phyloP scores from a whole-genome alignment of 2,113 vertebrate genomes.

The Scopus umbretta region DNA sequence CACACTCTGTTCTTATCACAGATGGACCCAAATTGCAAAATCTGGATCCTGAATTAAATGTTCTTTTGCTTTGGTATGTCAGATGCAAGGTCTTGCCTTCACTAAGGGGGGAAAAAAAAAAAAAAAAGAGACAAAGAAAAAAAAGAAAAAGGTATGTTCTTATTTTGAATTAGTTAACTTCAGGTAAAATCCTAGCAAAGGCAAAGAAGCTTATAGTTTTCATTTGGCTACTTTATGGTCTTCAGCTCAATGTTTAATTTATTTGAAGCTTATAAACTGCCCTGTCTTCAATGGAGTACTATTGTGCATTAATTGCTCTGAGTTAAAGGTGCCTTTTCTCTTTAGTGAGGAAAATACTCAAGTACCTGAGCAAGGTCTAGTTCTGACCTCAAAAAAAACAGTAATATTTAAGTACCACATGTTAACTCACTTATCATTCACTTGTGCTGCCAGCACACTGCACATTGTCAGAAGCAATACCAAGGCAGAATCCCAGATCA shows the following conservation, averaged over 20 bases:
- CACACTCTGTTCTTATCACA: constrained; percentile 51
- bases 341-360: not conserved
- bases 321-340: not conserved
- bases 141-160: not conserved
- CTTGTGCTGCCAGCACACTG: not conserved
- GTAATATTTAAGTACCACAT: not conserved
- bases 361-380: not conserved
- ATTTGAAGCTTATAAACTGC: not conserved
- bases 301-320: not conserved
- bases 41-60: constrained; percentile 46
- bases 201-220: not conserved
- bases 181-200: not conserved
- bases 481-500: not conserved
- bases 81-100: not conserved
- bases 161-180: not conserved
- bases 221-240: not conserved
- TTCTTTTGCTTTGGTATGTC: constrained; percentile 8
- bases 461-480: not conserved
- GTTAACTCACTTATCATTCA: not conserved
- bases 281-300: not conserved
- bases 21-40: constrained; percentile 36
- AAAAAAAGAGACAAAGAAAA: rapidly evolving
- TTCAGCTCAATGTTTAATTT: not conserved
- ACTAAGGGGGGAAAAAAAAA: not conserved
- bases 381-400: not conserved